A percentile compares a stretch with the other conserved stretches of the same genome.
Conservation (phyloP, 2,888 invertebrate species). For the Podabrus alpinus region DNA sequence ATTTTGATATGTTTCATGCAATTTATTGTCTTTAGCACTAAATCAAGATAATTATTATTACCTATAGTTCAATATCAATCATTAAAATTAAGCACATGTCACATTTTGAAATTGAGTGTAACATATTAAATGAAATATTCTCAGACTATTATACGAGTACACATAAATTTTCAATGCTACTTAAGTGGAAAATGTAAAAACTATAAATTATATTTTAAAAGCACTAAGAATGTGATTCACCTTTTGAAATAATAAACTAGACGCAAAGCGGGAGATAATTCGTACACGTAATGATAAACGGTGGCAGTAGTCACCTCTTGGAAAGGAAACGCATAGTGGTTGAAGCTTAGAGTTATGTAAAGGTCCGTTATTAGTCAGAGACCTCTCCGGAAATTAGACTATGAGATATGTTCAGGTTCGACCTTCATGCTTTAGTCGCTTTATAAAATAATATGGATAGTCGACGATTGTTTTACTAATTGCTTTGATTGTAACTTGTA, state of each 20-base stretch:
- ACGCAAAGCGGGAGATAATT: slow-evolving; percentile 31
- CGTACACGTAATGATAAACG: slow-evolving; percentile 33
- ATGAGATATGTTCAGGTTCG: slow-evolving; percentile 44
- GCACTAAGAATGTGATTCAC: neutral
- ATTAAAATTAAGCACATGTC: neutral
- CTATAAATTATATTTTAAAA: neutral
- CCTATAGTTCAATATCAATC: neutral
- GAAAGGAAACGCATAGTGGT: slow-evolving; percentile 32
- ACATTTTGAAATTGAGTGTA: neutral
- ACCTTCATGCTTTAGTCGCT: slow-evolving; percentile 39
- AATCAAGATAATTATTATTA: neutral
- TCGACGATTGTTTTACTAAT: slow-evolving; percentile 38
- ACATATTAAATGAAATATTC: neutral
- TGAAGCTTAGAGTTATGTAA: slow-evolving; percentile 41
- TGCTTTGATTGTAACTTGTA: slow-evolving; percentile 3
- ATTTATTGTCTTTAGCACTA: neutral
- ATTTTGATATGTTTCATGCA: neutral
- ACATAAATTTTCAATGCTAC: neutral
- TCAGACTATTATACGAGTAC: neutral
- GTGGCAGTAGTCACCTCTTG: slow-evolving; percentile 25
- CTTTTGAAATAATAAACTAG: neutral
- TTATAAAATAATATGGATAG: slow-evolving; percentile 39
- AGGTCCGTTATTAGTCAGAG: slow-evolving; percentile 45
- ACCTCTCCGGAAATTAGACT: slow-evolving; percentile 46
- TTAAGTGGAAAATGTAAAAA: neutral